Evolutionary conservation across 2,113 vertebrate species (phyloP).

Genomic region (Thinocorus orbignyianus): DNA sequence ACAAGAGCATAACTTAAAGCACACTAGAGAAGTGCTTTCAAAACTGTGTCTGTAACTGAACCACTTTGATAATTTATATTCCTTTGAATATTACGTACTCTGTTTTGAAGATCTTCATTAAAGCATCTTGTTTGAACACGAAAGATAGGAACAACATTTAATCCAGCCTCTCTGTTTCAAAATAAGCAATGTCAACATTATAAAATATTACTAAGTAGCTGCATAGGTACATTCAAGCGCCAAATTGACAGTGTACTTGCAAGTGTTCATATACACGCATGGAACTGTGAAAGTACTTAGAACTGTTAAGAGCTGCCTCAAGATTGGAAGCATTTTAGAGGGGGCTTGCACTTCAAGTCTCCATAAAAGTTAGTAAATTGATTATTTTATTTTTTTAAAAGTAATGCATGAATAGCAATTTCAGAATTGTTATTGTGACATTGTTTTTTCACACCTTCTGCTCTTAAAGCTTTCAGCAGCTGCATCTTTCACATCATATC

Average conservation of each 20-base stretch:
- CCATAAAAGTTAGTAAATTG: neutral
- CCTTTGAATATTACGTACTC: neutral
- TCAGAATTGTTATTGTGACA: neutral
- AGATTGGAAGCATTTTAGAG: neutral
- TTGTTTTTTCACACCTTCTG: neutral
- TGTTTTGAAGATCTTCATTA: neutral
- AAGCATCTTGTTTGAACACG: neutral
- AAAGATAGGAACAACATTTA: neutral
- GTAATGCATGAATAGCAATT: neutral
- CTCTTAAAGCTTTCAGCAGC: conserved; percentile 19
- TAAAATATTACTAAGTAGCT: neutral
- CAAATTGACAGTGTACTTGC: neutral
- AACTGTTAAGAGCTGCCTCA: neutral
- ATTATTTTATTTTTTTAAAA: neutral
- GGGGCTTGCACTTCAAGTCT: neutral
- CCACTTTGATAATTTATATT: neutral
- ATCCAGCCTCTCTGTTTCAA: neutral
- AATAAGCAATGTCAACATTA: neutral
- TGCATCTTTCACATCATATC: neutral
- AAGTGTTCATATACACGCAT: neutral
- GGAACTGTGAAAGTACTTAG: neutral
- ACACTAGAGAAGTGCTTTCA: neutral
- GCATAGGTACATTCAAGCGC: neutral
- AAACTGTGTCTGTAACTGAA: neutral
- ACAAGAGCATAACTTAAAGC: neutral